Base-by-base conservation (phyloP, 1,140 invertebrate species). In the Drosophila kurseongensis region DNA sequence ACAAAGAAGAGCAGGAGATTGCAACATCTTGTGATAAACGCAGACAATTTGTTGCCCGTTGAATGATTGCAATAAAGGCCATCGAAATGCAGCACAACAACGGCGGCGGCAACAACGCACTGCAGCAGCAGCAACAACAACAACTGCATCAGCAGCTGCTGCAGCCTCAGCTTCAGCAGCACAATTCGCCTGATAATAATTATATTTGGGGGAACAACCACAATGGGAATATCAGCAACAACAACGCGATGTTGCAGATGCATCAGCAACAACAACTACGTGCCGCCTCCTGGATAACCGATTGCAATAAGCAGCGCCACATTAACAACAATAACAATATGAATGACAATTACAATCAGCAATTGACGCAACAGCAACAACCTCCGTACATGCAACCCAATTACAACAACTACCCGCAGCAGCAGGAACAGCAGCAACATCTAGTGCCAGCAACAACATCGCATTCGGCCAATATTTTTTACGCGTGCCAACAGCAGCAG, bases 31-130 rank as follows among this genome's bases (percentile, higher is more conserved):
- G 80, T 86, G 83, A 86, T 86, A 86, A 86, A 83, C 75, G 58
- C 62, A 71, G 71, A 86, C 68, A 75, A 88, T 82, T 82, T 78
- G 82, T 86, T 76, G 83, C 65, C 71, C 40, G 79, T 83, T 79
- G 82, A 51, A 88, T 86, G 82, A 88, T 88, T 86, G 83, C 79
- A 68, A 57, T 83, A 78, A 77, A 84, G 79, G 52, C 73, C 67
- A 80, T 66, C 60, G 78, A 88, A 77, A 88, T 88, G 84, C 84
- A 88, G 60, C 84, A 88, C 75, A 88, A 83, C 71, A 84, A 56
- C 75, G 75, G 42, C 75, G 62, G 42, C 59, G 44, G 57, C 47
- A 79, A 51, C 62, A 67, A 60, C 56, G 61, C 71, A 68, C 44
- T 83, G 81, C 67, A 71, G 29, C 73, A 76, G 38, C 68, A 67